These are phyloP conservation scores for Laticauda colubrina DNA, from an alignment of 2,113 vertebrate genomes.

Conservation along the genomic window DNA sequence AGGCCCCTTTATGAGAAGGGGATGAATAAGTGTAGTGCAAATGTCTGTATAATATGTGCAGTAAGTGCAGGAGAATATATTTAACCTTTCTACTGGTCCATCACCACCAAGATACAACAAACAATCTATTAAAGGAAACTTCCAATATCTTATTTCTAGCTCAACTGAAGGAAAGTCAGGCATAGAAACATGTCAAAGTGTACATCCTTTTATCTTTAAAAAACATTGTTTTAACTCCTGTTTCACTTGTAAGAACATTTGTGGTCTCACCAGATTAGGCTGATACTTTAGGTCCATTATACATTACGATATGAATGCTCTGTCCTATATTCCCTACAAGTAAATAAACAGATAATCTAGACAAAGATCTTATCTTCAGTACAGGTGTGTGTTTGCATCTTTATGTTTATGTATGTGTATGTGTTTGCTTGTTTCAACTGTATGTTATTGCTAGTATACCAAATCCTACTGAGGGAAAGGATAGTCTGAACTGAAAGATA, in stretches of 20 bases:
- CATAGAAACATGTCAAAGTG: not conserved
- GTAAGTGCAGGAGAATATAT: not conserved
- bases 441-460: not conserved
- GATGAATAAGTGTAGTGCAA: not conserved
- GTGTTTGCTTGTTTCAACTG: not conserved
- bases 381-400: not conserved
- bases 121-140: not conserved
- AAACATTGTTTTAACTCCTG: not conserved
- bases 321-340: not conserved
- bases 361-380: not conserved
- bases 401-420: not conserved
- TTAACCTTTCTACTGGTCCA: not conserved
- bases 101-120: not conserved
- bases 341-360: not conserved
- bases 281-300: not conserved
- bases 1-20: not conserved
- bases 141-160: not conserved
- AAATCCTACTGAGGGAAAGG: not conserved
- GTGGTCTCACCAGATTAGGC: not conserved
- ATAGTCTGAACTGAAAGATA: not conserved
- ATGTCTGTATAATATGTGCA: not conserved
- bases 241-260: not conserved
- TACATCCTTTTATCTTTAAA: not conserved
- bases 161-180: not conserved
- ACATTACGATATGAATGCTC: not conserved